Evolutionary conservation across 2,113 vertebrate species (phyloP).

Genomic region (Phylloscopus trochilus): DNA sequence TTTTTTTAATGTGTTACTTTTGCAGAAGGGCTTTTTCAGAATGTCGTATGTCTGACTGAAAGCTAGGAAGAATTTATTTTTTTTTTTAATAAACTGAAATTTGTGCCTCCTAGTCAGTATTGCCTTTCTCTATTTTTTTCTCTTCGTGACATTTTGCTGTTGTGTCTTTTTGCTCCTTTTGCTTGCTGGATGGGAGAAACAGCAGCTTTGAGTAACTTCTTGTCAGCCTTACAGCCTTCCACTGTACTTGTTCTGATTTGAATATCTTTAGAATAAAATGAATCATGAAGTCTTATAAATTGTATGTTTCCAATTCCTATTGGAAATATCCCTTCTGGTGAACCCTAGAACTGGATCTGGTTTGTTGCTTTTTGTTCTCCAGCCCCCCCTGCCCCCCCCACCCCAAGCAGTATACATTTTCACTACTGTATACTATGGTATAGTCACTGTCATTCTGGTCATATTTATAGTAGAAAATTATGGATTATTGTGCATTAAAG

Average conservation of each 20-base stretch:
- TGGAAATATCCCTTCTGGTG: neutral
- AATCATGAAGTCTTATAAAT: neutral
- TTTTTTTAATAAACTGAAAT: neutral
- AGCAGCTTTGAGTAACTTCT: neutral
- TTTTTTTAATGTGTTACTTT: neutral
- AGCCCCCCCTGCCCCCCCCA: too few relatives aligned
- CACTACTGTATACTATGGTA: neutral
- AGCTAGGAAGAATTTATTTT: neutral
- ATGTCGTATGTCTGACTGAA: neutral
- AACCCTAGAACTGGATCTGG: neutral
- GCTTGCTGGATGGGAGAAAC: neutral
- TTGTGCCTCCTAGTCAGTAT: neutral
- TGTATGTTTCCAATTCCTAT: neutral
- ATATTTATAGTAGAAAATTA: neutral
- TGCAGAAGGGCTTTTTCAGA: neutral
- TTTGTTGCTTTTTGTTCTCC: neutral
- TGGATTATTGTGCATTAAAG: neutral
- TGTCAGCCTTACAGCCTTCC: neutral
- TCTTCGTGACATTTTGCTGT: neutral
- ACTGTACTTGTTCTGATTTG: neutral
- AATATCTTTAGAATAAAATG: neutral
- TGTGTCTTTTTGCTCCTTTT: neutral
- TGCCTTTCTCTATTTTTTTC: neutral
- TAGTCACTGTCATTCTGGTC: neutral
- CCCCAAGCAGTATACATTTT: neutral